Percentiles rank a stretch among this genome's conserved stretches.
Conservation (phyloP, 1,140 invertebrate genomes). For the Micrasema longulum region DNA sequence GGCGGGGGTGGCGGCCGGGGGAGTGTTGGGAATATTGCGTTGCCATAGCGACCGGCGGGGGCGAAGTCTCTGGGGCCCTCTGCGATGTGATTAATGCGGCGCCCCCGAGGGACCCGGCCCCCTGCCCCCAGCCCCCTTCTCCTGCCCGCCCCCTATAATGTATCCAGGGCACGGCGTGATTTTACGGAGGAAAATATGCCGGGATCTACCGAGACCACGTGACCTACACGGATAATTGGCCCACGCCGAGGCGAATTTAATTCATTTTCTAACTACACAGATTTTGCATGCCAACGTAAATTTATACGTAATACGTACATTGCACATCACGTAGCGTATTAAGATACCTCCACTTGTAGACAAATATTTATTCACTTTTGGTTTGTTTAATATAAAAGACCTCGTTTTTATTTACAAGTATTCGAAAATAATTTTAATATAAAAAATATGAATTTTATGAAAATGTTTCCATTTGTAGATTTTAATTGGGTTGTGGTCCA, state of each 20-base stretch:
- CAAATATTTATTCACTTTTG: too few relatives aligned
- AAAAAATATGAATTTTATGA: too few relatives aligned
- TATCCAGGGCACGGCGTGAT: constrained; percentile 45
- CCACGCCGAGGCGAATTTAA: background rate
- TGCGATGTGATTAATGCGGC: constrained; percentile 56
- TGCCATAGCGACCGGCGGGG: constrained; percentile 52
- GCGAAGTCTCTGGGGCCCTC: constrained; percentile 52
- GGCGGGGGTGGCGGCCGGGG: constrained; percentile 34
- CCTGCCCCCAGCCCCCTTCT: constrained; percentile 59
- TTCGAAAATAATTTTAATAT: too few relatives aligned
- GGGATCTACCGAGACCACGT: constrained; percentile 10
- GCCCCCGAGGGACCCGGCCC: constrained; percentile 50
- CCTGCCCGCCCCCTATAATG: constrained; percentile 60
- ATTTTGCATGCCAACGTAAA: too few relatives aligned
- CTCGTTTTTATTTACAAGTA: too few relatives aligned
- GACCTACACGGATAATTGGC: constrained; percentile 29
- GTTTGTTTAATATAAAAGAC: too few relatives aligned
- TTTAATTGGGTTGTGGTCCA: too few relatives aligned
- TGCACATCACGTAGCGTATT: too few relatives aligned
- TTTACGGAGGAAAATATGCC: constrained; percentile 36
- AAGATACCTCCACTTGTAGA: too few relatives aligned
- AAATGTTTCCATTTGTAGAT: too few relatives aligned
- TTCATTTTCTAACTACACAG: too few relatives aligned
- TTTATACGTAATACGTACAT: too few relatives aligned
- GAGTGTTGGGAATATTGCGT: constrained; percentile 54